These are phyloP conservation scores for Hylaeus anthracinus DNA, from an alignment of 1,140 invertebrate species.

Conservation along the genomic window DNA sequence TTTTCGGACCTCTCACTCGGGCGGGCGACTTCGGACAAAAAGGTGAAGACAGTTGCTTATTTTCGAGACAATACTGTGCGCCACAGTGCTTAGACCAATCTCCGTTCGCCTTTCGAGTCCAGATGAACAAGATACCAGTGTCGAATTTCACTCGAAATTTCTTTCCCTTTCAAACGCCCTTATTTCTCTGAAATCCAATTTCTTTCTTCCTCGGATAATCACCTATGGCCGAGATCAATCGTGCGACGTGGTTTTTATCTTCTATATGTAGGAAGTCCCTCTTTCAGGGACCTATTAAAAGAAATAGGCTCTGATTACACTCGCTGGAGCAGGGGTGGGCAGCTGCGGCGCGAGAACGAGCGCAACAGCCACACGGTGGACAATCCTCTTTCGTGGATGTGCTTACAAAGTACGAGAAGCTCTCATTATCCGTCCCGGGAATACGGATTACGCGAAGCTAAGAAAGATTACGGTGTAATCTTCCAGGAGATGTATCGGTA, in stretches of 20 bases:
- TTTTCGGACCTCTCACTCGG: too few relatives aligned
- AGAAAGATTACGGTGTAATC: constrained; percentile 19
- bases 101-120: too few relatives aligned
- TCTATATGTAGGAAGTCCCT: constrained; percentile 21
- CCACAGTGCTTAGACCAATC: too few relatives aligned
- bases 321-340: not conserved
- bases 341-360: constrained; percentile 4
- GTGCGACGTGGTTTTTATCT: constrained; percentile 2
- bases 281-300: constrained; percentile 10
- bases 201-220: not conserved
- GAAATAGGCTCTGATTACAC: constrained; percentile 21
- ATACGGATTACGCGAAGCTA: constrained; percentile 5
- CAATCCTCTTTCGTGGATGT: constrained; percentile 23
- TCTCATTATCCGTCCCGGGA: constrained; percentile 14
- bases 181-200: constrained; percentile 8
- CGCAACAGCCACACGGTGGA: not conserved
- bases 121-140: too few relatives aligned
- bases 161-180: not conserved
- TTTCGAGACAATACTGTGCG: too few relatives aligned
- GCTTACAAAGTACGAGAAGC: constrained; percentile 8
- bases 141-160: too few relatives aligned
- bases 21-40: too few relatives aligned
- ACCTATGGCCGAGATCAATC: constrained; percentile 1
- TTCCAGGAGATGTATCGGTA: not conserved
- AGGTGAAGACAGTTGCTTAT: too few relatives aligned